These are phyloP conservation scores for Mechanitis messenoides DNA, from an alignment of 2,888 invertebrate genomes.

Conservation along the genomic window DNA sequence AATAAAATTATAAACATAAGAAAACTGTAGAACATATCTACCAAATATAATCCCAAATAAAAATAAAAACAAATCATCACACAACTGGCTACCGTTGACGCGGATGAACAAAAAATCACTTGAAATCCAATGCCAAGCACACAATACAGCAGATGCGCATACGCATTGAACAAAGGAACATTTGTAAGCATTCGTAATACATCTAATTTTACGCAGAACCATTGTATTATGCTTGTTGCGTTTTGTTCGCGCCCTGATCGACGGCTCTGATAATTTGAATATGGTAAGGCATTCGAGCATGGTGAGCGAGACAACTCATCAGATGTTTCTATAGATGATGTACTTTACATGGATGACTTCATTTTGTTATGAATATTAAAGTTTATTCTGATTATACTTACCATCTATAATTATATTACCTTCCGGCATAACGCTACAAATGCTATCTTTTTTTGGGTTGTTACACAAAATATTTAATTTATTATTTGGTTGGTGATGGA, in stretches of 20 bases:
- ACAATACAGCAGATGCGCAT: conserved; percentile 65
- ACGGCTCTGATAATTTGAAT: conserved; percentile 73
- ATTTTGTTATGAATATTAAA: too few species aligned
- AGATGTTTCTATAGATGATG: too few species aligned
- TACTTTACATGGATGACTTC: too few species aligned
- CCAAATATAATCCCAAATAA: conserved; percentile 12
- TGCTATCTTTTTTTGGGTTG: too few species aligned
- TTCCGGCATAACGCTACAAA: too few species aligned
- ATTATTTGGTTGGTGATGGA: too few species aligned
- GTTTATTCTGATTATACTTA: too few species aligned
- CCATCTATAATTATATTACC: too few species aligned
- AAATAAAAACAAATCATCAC: conserved; percentile 22
- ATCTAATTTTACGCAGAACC: conserved; percentile 51
- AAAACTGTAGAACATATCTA: neutral
- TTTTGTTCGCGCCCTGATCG: conserved; percentile 64
- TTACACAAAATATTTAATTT: too few species aligned
- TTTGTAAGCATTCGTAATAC: conserved; percentile 55
- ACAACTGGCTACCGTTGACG: conserved; percentile 19
- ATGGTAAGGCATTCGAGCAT: conserved; percentile 62
- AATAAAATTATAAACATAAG: too few species aligned
- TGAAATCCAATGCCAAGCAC: conserved; percentile 63
- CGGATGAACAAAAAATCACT: conserved; percentile 30
- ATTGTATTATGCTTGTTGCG: conserved; percentile 37
- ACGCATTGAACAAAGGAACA: conserved; percentile 52
- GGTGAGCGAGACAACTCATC: conserved; percentile 33